phyloP scores from a whole-genome alignment of 2,888 invertebrate genomes.

The Aphodius granarius region DNA sequence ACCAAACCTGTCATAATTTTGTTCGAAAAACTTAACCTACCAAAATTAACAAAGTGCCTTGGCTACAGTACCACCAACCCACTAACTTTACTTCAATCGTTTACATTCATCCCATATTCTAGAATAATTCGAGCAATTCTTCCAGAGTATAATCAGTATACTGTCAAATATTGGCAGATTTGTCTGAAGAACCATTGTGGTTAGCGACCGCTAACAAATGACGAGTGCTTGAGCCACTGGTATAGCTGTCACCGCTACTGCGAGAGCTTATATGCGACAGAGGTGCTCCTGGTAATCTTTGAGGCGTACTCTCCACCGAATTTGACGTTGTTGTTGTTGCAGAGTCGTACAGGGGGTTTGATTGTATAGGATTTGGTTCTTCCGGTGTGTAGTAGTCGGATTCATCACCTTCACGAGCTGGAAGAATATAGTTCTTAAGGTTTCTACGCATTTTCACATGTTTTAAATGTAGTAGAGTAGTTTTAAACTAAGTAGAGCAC shows the following conservation, averaged over 20 bases:
- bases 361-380: conserved; percentile 69
- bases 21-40: too few species aligned
- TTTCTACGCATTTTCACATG: too few species aligned
- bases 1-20: too few species aligned
- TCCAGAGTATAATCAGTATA: background rate
- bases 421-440: too few species aligned
- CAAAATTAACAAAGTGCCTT: too few species aligned
- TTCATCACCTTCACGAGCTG: conserved; percentile 60
- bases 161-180: conserved; percentile 46
- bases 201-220: conserved; percentile 65
- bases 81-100: too few species aligned
- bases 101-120: too few species aligned
- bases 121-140: too few species aligned
- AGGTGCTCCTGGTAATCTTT: conserved; percentile 64
- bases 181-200: conserved; percentile 41
- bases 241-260: conserved; percentile 81
- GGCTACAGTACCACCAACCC: too few species aligned
- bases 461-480: too few species aligned
- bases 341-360: conserved; percentile 62
- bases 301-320: conserved; percentile 52
- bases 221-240: conserved; percentile 78
- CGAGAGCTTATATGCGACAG: conserved; percentile 68
- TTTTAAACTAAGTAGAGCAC: too few species aligned
- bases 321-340: conserved; percentile 32
- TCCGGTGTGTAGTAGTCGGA: conserved; percentile 81